A percentile compares a stretch with the other conserved stretches of the same genome.
Conservation (phyloP, 2,888 invertebrate genomes). For the Erpobdella octoculata region DNA sequence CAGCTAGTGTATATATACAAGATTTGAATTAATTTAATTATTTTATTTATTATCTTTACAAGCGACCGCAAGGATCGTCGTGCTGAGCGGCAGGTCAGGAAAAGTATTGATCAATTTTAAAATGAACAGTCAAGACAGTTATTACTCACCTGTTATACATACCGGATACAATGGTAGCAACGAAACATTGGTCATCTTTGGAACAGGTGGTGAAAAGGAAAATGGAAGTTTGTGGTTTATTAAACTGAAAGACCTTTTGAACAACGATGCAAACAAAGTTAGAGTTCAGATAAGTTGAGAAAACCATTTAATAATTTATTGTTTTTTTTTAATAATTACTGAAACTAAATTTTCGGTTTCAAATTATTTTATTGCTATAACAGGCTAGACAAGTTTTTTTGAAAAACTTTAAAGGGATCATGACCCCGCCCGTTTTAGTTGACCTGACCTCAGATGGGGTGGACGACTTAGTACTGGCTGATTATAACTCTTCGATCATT, state of each 20-base stretch:
- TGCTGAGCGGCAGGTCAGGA: slow-evolving; percentile 67
- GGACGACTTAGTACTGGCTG: slow-evolving; percentile 66
- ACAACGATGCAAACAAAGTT: not conserved
- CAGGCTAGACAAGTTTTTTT: not conserved
- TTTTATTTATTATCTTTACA: too few species aligned
- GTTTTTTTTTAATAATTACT: not conserved
- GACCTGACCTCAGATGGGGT: slow-evolving; percentile 67
- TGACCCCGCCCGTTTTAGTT: slow-evolving; percentile 60
- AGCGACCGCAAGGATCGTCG: slow-evolving; percentile 62
- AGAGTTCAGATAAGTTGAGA: too few species aligned
- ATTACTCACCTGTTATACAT: slow-evolving; percentile 61
- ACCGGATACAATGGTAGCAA: not conserved
- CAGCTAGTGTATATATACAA: too few species aligned
- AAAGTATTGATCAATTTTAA: slow-evolving; percentile 57
- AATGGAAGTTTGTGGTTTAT: slow-evolving; percentile 65
- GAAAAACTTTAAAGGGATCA: slow-evolving; percentile 58
- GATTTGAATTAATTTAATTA: too few species aligned
- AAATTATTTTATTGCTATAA: not conserved
- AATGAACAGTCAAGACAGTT: slow-evolving; percentile 63
- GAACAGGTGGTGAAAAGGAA: slow-evolving; percentile 67
- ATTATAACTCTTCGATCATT: slow-evolving; percentile 65
- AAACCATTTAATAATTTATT: too few species aligned
- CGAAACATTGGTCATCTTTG: slow-evolving; percentile 54
- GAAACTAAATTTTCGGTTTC: not conserved
- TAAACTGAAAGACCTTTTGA: slow-evolving; percentile 55